Conservation (phyloP, 2,888 invertebrate genomes). For the Apamea epomidion region DNA sequence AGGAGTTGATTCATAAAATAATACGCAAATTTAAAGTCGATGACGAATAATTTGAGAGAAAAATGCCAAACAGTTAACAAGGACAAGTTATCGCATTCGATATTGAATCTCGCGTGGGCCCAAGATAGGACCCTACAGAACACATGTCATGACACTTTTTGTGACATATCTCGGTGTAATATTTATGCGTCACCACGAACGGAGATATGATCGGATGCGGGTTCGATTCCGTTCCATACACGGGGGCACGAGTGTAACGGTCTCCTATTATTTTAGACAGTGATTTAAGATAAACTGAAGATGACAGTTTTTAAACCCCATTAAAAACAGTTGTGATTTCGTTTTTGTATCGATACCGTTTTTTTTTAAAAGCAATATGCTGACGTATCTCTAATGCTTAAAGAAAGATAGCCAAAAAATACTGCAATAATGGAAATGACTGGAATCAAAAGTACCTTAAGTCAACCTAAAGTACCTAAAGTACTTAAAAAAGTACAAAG, state of each 20-base stretch:
- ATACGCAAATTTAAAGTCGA: not conserved
- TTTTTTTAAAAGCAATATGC: not conserved
- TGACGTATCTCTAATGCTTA: not conserved
- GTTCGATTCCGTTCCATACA: conserved; percentile 76
- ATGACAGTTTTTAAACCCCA: conserved; percentile 41
- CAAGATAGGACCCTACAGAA: conserved; percentile 71
- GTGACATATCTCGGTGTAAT: conserved; percentile 68
- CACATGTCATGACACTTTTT: conserved; percentile 65
- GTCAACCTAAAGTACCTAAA: not conserved
- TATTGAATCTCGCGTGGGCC: conserved; percentile 40
- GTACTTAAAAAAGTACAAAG: no score
- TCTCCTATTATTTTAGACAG: conserved; percentile 61
- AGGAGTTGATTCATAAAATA: not conserved
- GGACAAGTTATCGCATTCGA: conserved; percentile 33
- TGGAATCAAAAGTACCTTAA: not conserved
- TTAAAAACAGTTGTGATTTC: conserved; percentile 24
- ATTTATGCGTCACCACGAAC: conserved; percentile 86
- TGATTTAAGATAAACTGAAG: conserved; percentile 56
- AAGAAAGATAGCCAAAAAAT: no score
- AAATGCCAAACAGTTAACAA: not conserved
- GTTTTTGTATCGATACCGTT: not conserved
- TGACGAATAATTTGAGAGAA: no score
- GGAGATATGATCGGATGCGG: conserved; percentile 87
- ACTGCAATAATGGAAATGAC: not conserved
- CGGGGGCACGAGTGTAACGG: conserved; percentile 75